phyloP scores from a whole-genome alignment of 1,140 invertebrate species.

The Zophobas morio region DNA sequence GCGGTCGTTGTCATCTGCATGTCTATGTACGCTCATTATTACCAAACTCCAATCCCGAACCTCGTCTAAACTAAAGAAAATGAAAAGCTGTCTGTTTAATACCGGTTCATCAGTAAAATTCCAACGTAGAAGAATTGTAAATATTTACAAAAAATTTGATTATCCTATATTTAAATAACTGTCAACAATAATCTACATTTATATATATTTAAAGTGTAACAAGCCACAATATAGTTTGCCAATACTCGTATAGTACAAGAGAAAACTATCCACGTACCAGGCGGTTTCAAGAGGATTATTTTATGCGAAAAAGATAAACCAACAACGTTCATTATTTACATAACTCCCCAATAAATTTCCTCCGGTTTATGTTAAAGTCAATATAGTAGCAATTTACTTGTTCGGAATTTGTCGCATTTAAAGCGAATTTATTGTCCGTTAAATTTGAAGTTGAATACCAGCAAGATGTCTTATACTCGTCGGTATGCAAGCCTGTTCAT shows the following conservation, averaged over 20 bases:
- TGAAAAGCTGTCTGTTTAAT: background rate
- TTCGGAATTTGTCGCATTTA: slow-evolving; percentile 1
- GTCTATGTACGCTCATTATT: too few relatives aligned
- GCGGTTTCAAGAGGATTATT: slow-evolving; percentile 10
- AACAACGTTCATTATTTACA: slow-evolving; percentile 28
- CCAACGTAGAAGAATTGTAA: background rate
- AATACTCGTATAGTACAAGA: background rate
- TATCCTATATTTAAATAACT: background rate
- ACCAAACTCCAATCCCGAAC: background rate
- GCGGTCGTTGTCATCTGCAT: too few relatives aligned
- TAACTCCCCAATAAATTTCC: slow-evolving; percentile 7
- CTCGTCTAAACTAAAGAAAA: too few relatives aligned
- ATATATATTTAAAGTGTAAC: background rate
- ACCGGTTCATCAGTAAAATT: background rate
- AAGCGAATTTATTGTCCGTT: background rate
- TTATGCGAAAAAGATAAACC: slow-evolving; percentile 8
- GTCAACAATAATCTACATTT: background rate
- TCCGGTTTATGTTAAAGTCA: slow-evolving; percentile 4
- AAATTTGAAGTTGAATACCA: background rate
- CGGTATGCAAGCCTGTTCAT: background rate
- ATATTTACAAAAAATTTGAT: background rate
- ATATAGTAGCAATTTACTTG: slow-evolving; percentile 8
- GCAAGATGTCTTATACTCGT: too few relatives aligned
- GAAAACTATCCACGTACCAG: slow-evolving; percentile 7
- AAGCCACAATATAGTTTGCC: background rate